phyloP scores from a whole-genome alignment of 2,888 invertebrate genomes.

The Ochropacha duplaris region DNA sequence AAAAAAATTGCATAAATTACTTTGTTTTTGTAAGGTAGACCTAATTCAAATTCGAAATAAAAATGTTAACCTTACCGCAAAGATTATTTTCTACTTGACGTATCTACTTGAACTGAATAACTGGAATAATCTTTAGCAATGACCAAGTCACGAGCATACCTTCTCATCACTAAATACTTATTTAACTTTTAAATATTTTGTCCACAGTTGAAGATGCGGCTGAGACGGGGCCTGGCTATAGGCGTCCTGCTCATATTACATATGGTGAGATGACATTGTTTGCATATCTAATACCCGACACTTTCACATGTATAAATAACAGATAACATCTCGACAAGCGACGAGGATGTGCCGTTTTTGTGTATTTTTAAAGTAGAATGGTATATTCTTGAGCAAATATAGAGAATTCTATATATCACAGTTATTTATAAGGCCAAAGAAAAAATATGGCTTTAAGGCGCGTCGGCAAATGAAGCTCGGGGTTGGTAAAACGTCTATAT shows the following conservation, averaged over 20 bases:
- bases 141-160: background rate
- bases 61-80: too few relatives aligned
- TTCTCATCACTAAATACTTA: slow-evolving; percentile 8
- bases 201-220: slow-evolving; percentile 74
- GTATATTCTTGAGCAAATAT: background rate
- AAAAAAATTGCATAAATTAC: too few relatives aligned
- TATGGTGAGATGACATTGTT: slow-evolving; percentile 56
- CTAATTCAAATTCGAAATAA: too few relatives aligned
- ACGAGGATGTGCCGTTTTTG: background rate
- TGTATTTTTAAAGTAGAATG: background rate
- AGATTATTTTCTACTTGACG: too few relatives aligned
- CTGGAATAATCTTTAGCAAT: background rate
- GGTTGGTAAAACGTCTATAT: too few relatives aligned
- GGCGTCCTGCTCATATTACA: slow-evolving; percentile 73
- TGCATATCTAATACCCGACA: slow-evolving; percentile 12
- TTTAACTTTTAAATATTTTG: slow-evolving; percentile 43
- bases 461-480: too few relatives aligned
- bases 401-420: too few relatives aligned
- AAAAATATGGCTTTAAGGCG: too few relatives aligned
- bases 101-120: too few relatives aligned
- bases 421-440: too few relatives aligned
- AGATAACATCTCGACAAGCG: background rate
- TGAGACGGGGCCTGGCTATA: slow-evolving; percentile 61
- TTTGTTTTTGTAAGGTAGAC: too few relatives aligned
- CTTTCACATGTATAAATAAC: background rate